Evolutionary conservation across 92 coral and sea anemone genomes (phyloP).

Genomic region (Plumapathes pennacea): DNA sequence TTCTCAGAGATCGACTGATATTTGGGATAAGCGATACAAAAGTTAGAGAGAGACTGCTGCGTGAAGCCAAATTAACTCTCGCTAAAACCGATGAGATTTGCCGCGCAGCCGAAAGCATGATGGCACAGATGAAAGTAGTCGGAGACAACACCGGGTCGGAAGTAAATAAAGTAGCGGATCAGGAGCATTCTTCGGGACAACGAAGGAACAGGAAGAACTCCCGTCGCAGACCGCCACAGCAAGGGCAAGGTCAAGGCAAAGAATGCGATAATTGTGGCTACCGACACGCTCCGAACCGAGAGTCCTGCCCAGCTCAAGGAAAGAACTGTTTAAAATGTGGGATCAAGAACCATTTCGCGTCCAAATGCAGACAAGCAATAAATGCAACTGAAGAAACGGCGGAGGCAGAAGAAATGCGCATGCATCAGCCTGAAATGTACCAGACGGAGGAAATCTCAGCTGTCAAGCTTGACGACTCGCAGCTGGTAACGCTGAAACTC

Average conservation of each 20-base stretch:
- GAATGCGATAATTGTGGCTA: conserved; percentile 10
- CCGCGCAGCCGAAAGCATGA: conserved; percentile 46
- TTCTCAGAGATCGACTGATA: conserved; percentile 31
- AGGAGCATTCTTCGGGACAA: conserved; percentile 1
- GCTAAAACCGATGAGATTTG: conserved; percentile 35
- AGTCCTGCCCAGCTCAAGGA: conserved; percentile 26
- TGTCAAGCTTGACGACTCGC: conserved; percentile 41
- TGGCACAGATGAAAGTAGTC: conserved; percentile 40
- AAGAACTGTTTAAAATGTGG: conserved; percentile 20
- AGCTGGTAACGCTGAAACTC: conserved; percentile 37
- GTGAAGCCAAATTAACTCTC: conserved; percentile 12
- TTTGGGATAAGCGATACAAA: conserved; percentile 46
- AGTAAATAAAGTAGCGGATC: conserved; percentile 13
- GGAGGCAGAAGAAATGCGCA: background rate
- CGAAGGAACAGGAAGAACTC: background rate
- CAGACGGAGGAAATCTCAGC: conserved; percentile 23
- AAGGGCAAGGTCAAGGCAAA: conserved; percentile 4
- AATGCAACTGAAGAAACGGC: background rate
- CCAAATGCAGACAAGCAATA: conserved; percentile 13
- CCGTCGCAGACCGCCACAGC: conserved; percentile 1
- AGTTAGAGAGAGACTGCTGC: conserved; percentile 42
- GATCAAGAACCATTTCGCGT: conserved; percentile 19
- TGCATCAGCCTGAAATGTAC: background rate
- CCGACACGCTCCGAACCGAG: conserved; percentile 1
- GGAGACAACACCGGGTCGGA: conserved; percentile 11